Evolutionary conservation across 2,888 invertebrate genomes (phyloP).

Genomic region (Tubulanus polymorphus): DNA sequence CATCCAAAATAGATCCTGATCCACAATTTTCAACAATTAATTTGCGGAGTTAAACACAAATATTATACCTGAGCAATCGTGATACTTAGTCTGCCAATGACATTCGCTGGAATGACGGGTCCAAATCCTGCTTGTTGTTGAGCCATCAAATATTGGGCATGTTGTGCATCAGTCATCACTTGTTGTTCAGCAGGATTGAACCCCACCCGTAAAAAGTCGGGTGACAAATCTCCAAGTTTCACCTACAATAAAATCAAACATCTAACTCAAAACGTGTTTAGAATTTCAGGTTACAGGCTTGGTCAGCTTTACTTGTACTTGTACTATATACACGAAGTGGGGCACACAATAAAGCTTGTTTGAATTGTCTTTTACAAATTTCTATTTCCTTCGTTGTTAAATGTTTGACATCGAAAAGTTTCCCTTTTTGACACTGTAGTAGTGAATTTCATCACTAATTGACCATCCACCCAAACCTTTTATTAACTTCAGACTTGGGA

Average conservation of each 20-base stretch:
- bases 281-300: too few species aligned
- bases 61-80: conserved; percentile 70
- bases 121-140: conserved; percentile 46
- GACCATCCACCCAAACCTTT: too few species aligned
- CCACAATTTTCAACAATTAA: neutral
- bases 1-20: neutral
- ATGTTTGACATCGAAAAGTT: too few species aligned
- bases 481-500: too few species aligned
- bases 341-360: too few species aligned
- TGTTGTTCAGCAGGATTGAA: conserved; percentile 60
- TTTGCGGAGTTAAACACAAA: neutral
- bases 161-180: conserved; percentile 73
- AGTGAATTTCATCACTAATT: too few species aligned
- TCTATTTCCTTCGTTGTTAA: too few species aligned
- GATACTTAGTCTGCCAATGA: conserved; percentile 72
- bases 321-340: too few species aligned
- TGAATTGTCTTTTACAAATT: too few species aligned
- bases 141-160: conserved; percentile 56
- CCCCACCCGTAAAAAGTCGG: conserved; percentile 66
- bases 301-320: too few species aligned
- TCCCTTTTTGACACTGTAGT: too few species aligned
- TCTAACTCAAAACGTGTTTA: too few species aligned
- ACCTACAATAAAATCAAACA: conserved; percentile 59
- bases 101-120: conserved; percentile 51
- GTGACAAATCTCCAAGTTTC: conserved; percentile 73